Conservation (phyloP, 1,140 invertebrate species). For the Tachypleus tridentatus region DNA sequence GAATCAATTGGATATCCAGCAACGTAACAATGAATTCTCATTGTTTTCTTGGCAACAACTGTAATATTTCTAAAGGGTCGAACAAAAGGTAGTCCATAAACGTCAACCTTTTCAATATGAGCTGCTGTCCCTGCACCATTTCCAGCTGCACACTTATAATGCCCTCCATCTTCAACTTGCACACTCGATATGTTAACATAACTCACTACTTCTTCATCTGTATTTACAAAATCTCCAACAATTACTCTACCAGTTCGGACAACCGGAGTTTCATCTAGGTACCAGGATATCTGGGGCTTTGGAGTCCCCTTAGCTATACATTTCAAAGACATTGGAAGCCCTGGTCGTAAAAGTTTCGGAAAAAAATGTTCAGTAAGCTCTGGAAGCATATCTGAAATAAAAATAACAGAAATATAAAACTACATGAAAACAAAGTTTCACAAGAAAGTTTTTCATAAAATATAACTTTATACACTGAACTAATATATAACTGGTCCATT, state of each 20-base stretch:
- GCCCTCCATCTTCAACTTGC: conserved; percentile 81
- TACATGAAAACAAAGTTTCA: too few species aligned
- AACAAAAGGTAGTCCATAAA: conserved; percentile 34
- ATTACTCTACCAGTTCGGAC: conserved; percentile 25
- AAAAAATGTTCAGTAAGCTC: too few species aligned
- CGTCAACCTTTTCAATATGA: conserved; percentile 24
- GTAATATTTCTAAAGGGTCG: conserved; percentile 36
- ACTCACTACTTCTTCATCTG: conserved; percentile 30
- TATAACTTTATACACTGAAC: too few species aligned
- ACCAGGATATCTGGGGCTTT: conserved; percentile 52
- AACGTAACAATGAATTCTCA: conserved; percentile 30
- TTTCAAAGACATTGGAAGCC: conserved; percentile 66
- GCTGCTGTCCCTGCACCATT: conserved; percentile 31
- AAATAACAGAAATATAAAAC: too few species aligned
- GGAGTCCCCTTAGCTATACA: conserved; percentile 78
- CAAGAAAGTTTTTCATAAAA: too few species aligned
- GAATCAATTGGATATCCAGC: conserved; percentile 27
- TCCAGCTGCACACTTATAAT: conserved; percentile 33
- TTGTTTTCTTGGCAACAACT: conserved; percentile 34
- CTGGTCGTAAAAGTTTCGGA: conserved; percentile 38
- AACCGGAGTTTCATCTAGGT: conserved; percentile 33
- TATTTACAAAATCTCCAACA: conserved; percentile 26
- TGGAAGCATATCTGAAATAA: too few species aligned
- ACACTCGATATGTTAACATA: conserved; percentile 70
- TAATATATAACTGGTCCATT: too few species aligned